Evolutionary conservation across 2,888 invertebrate genomes (phyloP).

Genomic region (Chouioia cunea): DNA sequence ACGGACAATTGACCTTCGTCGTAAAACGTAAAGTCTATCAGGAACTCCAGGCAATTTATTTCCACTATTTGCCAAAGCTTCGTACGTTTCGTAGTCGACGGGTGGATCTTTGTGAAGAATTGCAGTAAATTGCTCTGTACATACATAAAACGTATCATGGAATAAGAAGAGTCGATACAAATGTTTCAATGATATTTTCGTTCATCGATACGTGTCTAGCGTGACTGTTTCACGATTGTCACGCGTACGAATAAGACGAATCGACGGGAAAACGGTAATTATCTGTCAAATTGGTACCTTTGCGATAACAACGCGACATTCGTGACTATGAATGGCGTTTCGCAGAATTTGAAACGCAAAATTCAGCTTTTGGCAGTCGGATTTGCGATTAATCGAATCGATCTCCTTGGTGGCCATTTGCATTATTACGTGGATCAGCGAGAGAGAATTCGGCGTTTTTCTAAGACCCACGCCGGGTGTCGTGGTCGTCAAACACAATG

Average conservation of each 20-base stretch:
- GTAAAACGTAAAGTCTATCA: slow-evolving; percentile 70
- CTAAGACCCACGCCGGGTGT: slow-evolving; percentile 70
- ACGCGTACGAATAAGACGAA: not conserved
- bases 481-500: slow-evolving; percentile 70
- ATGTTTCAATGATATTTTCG: no score
- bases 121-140: slow-evolving; percentile 70
- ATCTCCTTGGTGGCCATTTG: slow-evolving; percentile 70
- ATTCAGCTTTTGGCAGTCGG: slow-evolving; percentile 67
- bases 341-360: slow-evolving; percentile 70
- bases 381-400: slow-evolving; percentile 69
- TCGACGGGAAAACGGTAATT: not conserved
- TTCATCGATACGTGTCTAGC: no score
- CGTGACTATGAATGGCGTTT: slow-evolving; percentile 72
- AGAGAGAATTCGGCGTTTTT: slow-evolving; percentile 70
- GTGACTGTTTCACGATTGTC: slow-evolving; percentile 19
- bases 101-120: slow-evolving; percentile 70
- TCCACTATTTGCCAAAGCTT: slow-evolving; percentile 72
- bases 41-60: slow-evolving; percentile 71
- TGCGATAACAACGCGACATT: slow-evolving; percentile 74
- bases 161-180: no score
- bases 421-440: slow-evolving; percentile 71
- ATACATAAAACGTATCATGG: slow-evolving; percentile 5
- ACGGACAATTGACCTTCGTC: slow-evolving; percentile 72
- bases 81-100: slow-evolving; percentile 70
- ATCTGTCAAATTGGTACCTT: slow-evolving; percentile 70